These are phyloP conservation scores for Cotesia congregata DNA, from an alignment of 2,888 invertebrate genomes.

Conservation along the genomic window DNA sequence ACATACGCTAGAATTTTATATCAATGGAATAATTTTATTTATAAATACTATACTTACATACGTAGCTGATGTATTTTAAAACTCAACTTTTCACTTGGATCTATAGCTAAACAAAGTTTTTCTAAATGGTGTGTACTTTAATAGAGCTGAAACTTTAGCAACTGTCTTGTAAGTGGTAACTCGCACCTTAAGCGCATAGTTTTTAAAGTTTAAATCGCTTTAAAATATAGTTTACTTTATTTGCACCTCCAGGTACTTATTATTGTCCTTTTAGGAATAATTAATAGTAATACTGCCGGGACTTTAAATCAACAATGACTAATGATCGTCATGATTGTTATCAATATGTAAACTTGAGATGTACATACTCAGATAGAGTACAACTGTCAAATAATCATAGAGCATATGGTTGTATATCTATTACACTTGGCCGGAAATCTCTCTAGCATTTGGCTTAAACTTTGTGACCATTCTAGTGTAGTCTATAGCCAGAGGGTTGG, in stretches of 20 bases:
- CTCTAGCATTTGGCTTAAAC: conserved; percentile 3
- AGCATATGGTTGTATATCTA: conserved; percentile 29
- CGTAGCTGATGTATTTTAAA: conserved; percentile 4
- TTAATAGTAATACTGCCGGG: not conserved
- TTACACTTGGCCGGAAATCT: conserved; percentile 30
- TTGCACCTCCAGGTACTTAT: conserved; percentile 3
- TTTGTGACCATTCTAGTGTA: not conserved
- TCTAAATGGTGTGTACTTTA: conserved; percentile 31
- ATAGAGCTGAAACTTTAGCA: conserved; percentile 37
- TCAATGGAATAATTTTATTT: not conserved
- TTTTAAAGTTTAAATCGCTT: conserved; percentile 13
- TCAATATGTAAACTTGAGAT: conserved; percentile 2
- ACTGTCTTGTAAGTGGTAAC: conserved; percentile 30
- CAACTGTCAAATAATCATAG: conserved; percentile 33
- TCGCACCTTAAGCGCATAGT: conserved; percentile 23
- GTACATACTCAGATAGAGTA: not conserved
- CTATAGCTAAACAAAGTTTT: conserved; percentile 25
- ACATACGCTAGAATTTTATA: conserved; percentile 5
- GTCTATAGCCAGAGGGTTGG: no score
- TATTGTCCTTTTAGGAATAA: conserved; percentile 13
- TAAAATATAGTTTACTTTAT: conserved; percentile 18
- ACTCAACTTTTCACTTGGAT: conserved; percentile 26
- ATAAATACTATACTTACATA: not conserved
- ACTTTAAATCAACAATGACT: not conserved
- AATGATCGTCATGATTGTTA: not conserved